Conservation (phyloP, 2,888 invertebrate species). For the Punctoribates punctum region DNA sequence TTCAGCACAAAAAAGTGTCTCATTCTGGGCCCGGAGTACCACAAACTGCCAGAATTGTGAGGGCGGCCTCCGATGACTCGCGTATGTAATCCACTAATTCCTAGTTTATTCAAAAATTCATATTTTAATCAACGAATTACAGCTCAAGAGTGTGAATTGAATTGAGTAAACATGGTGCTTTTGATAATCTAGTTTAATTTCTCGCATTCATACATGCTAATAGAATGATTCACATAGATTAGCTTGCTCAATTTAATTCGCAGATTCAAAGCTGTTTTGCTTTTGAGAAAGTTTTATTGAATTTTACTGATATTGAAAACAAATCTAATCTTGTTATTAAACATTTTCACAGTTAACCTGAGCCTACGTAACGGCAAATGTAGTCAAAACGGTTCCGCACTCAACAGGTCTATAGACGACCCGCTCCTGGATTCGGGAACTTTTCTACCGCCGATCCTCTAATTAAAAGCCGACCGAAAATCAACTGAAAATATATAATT, state of each 20-base stretch:
- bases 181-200: no score
- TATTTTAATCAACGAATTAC: no score
- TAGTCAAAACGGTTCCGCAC: not conserved
- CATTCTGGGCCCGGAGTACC: not conserved
- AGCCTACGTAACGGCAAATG: not conserved
- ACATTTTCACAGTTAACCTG: not conserved
- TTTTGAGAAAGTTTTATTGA: not conserved
- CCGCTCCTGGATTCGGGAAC: slow-evolving; percentile 43
- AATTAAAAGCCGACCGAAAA: not conserved
- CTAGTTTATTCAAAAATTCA: no score
- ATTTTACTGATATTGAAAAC: no score
- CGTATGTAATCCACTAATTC: slow-evolving; percentile 52
- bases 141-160: no score
- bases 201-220: no score
- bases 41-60: not conserved
- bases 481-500: no score
- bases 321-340: no score
- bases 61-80: slow-evolving; percentile 35
- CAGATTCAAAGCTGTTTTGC: not conserved
- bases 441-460: not conserved
- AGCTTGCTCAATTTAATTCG: no score
- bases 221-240: no score
- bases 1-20: not conserved
- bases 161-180: no score
- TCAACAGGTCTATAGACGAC: slow-evolving; percentile 34